Evolutionary conservation across 2,797 vertebrate genomes (phyloP).

Genomic region (Crax fasciolata): DNA sequence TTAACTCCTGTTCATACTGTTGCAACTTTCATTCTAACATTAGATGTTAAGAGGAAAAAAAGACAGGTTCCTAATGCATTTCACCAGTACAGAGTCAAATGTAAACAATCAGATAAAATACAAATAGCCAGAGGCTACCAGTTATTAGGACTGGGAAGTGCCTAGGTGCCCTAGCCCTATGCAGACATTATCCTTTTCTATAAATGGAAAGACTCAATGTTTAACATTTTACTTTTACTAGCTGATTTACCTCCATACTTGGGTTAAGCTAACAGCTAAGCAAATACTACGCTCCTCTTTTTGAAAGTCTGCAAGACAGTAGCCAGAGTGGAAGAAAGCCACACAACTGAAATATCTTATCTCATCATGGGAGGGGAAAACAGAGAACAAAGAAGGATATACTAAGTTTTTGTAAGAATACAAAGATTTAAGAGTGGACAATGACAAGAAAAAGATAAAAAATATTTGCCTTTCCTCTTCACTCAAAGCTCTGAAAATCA

Average conservation of each 20-base stretch:
- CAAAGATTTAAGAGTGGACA: neutral
- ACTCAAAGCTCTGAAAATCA: neutral
- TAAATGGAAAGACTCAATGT: neutral
- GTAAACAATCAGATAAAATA: constrained; percentile 21
- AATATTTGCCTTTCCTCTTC: neutral
- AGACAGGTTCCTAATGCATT: neutral
- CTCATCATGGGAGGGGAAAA: neutral
- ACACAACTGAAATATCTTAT: neutral
- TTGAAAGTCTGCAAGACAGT: neutral
- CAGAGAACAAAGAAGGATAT: neutral
- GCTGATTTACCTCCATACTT: neutral
- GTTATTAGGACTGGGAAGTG: neutral
- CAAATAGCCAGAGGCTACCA: neutral
- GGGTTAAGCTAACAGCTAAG: neutral
- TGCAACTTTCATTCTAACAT: constrained; percentile 76
- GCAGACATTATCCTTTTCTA: neutral
- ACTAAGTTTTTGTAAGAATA: neutral
- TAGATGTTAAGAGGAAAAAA: constrained; percentile 43
- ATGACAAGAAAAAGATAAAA: neutral
- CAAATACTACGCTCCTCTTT: neutral
- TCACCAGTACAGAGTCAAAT: neutral
- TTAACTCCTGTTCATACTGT: constrained; percentile 70
- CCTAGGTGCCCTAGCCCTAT: neutral
- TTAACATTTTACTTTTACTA: neutral
- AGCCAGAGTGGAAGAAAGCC: neutral